Percentiles rank a stretch among this genome's conserved stretches.
These are phyloP conservation scores for Oscheius myriophilus DNA, from an alignment of 2,888 invertebrate genomes.

Conservation along the genomic window DNA sequence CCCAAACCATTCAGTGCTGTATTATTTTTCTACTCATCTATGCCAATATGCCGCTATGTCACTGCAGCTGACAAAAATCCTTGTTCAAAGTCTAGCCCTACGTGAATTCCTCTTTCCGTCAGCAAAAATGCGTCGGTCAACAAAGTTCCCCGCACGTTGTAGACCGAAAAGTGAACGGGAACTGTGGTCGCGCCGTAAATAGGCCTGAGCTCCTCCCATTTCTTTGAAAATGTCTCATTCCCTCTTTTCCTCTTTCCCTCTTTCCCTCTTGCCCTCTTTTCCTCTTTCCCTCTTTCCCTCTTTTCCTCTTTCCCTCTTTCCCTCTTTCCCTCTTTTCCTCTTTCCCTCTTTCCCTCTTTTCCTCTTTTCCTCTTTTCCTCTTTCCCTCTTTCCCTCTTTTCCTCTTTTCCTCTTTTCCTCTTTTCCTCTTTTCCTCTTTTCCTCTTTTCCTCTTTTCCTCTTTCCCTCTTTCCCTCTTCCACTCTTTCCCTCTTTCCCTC, in stretches of 20 bases:
- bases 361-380: neutral
- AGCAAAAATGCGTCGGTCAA: too few relatives aligned
- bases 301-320: slow-evolving; percentile 11
- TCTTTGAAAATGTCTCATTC: neutral
- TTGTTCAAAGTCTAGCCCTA: too few relatives aligned
- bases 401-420: neutral
- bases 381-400: neutral
- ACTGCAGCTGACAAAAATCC: too few relatives aligned
- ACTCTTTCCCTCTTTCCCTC: slow-evolving; percentile 3
- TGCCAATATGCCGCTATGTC: neutral
- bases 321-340: slow-evolving; percentile 3
- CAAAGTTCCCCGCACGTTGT: too few relatives aligned
- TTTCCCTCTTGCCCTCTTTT: neutral
- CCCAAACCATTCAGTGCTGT: too few relatives aligned
- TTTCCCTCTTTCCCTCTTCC: neutral
- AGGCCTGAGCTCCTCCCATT: too few relatives aligned
- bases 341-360: slow-evolving; percentile 13
- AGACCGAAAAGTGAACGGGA: too few relatives aligned
- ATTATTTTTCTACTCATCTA: too few relatives aligned
- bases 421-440: neutral
- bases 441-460: slow-evolving; percentile 1
- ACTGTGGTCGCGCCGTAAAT: too few relatives aligned
- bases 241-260: neutral
- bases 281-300: slow-evolving; percentile 3
- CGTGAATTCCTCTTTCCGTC: too few relatives aligned